Evolutionary conservation across 2,113 vertebrate genomes (phyloP).

Genomic region (Isurus oxyrinchus): DNA sequence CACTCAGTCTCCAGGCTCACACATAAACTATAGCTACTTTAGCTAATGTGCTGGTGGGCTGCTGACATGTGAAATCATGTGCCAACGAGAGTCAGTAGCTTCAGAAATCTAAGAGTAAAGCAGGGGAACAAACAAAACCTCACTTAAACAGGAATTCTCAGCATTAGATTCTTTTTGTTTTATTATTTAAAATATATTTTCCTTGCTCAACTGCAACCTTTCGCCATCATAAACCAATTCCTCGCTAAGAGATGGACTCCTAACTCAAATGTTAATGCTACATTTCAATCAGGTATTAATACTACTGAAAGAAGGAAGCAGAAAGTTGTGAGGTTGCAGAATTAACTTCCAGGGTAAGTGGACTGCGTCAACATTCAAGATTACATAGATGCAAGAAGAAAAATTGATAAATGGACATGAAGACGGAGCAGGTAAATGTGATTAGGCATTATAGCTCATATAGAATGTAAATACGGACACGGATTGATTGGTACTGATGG

Average conservation of each 20-base stretch:
- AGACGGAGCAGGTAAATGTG: too few species aligned
- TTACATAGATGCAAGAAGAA: too few species aligned
- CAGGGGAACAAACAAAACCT: neutral
- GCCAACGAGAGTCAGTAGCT: neutral
- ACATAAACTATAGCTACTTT: neutral
- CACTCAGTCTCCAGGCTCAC: neutral
- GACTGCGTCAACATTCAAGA: too few species aligned
- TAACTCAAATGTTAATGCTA: neutral
- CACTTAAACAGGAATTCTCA: neutral
- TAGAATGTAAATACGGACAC: too few species aligned
- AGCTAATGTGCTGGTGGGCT: neutral
- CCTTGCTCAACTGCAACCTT: neutral
- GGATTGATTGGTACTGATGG: too few species aligned
- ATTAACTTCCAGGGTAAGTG: neutral
- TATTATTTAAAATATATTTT: neutral
- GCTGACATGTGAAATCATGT: neutral
- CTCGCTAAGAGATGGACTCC: neutral
- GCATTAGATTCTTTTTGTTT: neutral
- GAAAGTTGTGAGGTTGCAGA: neutral
- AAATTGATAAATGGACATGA: too few species aligned
- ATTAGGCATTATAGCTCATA: too few species aligned
- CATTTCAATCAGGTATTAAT: neutral
- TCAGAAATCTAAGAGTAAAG: neutral
- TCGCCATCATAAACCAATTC: neutral
- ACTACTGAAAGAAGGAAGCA: neutral